Conservation (phyloP, 1,140 invertebrate species). For the Drosophila burlai region DNA sequence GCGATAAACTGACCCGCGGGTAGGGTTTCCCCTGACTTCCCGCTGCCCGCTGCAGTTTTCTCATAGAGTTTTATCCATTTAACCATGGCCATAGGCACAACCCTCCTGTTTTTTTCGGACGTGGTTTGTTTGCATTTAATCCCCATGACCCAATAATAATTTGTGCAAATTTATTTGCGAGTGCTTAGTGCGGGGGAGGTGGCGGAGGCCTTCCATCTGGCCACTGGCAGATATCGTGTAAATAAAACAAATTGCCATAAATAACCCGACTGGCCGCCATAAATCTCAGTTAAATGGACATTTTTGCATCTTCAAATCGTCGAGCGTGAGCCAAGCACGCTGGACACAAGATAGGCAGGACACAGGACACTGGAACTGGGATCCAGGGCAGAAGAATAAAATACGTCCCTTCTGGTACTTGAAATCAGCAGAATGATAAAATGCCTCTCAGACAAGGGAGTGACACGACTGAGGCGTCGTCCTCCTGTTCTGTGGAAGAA, state of each 20-base stretch:
- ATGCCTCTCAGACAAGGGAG: conserved; percentile 52
- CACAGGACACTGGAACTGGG: conserved; percentile 12
- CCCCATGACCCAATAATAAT: conserved; percentile 76
- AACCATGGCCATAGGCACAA: conserved; percentile 46
- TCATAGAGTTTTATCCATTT: conserved; percentile 53
- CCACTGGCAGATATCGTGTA: conserved; percentile 77
- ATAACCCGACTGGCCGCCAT: conserved; percentile 77
- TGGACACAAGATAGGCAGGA: conserved; percentile 31
- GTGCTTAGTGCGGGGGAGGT: conserved; percentile 63
- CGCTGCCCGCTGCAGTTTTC: neutral
- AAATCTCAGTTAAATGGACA: conserved; percentile 83
- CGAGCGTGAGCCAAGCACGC: conserved; percentile 41
- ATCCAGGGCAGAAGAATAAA: conserved; percentile 16
- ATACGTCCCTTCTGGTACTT: conserved; percentile 61
- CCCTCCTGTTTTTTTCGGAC: conserved; percentile 18
- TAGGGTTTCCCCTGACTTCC: conserved; percentile 2
- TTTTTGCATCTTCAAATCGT: conserved; percentile 83
- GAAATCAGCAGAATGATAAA: conserved; percentile 72
- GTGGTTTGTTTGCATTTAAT: conserved; percentile 65
- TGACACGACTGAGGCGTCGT: conserved; percentile 32
- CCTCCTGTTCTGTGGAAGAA: conserved; percentile 3
- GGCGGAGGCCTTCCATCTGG: conserved; percentile 50
- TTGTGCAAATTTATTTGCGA: conserved; percentile 81
- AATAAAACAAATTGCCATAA: conserved; percentile 84
- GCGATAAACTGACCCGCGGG: conserved; percentile 70